These are phyloP conservation scores for Mesorhabditis belari DNA, from an alignment of 2,888 invertebrate species.

Conservation along the genomic window DNA sequence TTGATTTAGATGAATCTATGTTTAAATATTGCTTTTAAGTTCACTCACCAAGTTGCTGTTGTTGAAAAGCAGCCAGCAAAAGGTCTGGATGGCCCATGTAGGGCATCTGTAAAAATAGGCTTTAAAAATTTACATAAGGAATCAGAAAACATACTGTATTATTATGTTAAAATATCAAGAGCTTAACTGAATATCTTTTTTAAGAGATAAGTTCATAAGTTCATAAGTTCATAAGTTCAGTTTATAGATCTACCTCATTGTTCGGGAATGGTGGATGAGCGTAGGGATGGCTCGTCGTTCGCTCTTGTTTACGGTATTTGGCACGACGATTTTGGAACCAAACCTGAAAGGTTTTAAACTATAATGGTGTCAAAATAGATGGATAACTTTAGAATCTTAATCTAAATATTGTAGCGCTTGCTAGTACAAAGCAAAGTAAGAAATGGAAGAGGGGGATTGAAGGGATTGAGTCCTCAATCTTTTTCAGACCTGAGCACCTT, in stretches of 20 bases:
- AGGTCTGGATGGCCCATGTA: not conserved
- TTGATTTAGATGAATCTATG: not conserved
- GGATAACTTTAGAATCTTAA: no score
- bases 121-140: not conserved
- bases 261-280: constrained; percentile 11
- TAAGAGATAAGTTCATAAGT: not conserved
- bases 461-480: no score
- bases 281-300: constrained; percentile 23
- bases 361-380: no score
- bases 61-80: constrained; percentile 8
- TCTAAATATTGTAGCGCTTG: no score
- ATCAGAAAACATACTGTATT: not conserved
- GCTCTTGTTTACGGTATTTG: constrained; percentile 43
- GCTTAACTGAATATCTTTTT: no score
- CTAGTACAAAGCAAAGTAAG: no score
- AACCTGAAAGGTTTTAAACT: constrained; percentile 21
- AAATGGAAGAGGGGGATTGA: no score
- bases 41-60: constrained; percentile 14
- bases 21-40: not conserved
- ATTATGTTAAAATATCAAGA: not conserved
- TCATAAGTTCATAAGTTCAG: not conserved
- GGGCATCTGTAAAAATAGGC: no score
- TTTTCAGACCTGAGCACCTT: no score
- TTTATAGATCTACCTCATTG: not conserved
- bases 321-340: constrained; percentile 52